These are phyloP conservation scores for Phaenicophaeus curvirostris DNA, from an alignment of 2,797 vertebrate genomes.

Conservation along the genomic window DNA sequence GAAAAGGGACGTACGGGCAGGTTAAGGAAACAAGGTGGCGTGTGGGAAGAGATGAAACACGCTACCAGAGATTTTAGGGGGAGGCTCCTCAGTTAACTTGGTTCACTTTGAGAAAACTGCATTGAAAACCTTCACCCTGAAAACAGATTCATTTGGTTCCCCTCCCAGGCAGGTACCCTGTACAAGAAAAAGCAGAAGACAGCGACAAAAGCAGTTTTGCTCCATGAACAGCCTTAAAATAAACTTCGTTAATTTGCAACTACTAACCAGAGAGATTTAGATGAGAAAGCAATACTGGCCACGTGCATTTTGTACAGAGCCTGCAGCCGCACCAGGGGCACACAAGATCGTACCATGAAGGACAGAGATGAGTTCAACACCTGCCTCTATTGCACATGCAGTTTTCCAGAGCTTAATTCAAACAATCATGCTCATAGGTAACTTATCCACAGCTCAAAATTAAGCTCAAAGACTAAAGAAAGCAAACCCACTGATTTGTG, in stretches of 20 bases:
- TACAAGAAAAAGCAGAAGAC: background rate
- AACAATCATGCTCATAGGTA: background rate
- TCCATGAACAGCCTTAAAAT: background rate
- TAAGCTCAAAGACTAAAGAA: background rate
- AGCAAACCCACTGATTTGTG: background rate
- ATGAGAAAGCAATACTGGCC: background rate
- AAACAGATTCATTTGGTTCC: background rate
- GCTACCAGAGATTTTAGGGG: background rate
- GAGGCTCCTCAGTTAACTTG: background rate
- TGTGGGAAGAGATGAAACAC: background rate
- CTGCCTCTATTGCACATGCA: background rate
- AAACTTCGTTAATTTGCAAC: background rate
- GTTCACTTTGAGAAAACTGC: background rate
- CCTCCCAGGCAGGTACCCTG: background rate
- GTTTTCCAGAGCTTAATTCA: background rate
- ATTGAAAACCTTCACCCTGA: background rate
- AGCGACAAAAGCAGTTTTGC: background rate
- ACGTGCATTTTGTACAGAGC: background rate
- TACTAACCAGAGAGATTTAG: background rate
- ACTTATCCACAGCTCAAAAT: background rate
- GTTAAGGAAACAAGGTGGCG: background rate
- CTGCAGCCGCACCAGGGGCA: too few relatives aligned
- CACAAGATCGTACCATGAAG: background rate
- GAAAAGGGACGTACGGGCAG: background rate
- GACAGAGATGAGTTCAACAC: background rate